phyloP scores from a whole-genome alignment of 2,797 vertebrate genomes.

The Chaetodon trifasciatus region DNA sequence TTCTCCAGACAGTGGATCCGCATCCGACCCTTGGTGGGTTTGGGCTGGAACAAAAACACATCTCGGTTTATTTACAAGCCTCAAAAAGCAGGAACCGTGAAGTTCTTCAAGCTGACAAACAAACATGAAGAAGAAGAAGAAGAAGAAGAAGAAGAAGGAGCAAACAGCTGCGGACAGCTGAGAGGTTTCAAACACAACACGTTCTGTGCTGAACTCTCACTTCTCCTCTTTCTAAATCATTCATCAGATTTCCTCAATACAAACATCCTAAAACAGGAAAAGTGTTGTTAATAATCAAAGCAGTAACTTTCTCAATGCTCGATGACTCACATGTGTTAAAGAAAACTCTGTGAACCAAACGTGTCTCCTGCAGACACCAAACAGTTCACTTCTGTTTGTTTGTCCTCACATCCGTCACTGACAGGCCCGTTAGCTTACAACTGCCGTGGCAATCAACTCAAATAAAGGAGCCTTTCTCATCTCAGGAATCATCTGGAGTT shows the following conservation, averaged over 20 bases:
- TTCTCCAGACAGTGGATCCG: constrained; percentile 97
- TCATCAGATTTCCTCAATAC: background rate
- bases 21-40: constrained; percentile 91
- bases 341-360: too few species aligned
- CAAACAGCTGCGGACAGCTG: constrained; percentile 23
- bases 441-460: too few species aligned
- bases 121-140: background rate
- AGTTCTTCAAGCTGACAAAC: background rate
- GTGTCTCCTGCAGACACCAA: too few species aligned
- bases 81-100: background rate
- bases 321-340: too few species aligned
- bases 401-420: too few species aligned
- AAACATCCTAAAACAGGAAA: constrained; percentile 5
- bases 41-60: constrained; percentile 62
- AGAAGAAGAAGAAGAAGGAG: background rate
- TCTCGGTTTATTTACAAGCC: constrained; percentile 16
- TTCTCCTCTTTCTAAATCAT: constrained; percentile 2
- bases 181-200: background rate
- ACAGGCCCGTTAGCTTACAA: too few species aligned
- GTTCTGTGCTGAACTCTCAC: background rate
- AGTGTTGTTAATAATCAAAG: background rate
- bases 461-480: too few species aligned
- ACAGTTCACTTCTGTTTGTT: too few species aligned
- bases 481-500: too few species aligned
- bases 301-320: background rate